Base-by-base conservation (phyloP, 2,113 vertebrate species). In the Etia nguti region DNA sequence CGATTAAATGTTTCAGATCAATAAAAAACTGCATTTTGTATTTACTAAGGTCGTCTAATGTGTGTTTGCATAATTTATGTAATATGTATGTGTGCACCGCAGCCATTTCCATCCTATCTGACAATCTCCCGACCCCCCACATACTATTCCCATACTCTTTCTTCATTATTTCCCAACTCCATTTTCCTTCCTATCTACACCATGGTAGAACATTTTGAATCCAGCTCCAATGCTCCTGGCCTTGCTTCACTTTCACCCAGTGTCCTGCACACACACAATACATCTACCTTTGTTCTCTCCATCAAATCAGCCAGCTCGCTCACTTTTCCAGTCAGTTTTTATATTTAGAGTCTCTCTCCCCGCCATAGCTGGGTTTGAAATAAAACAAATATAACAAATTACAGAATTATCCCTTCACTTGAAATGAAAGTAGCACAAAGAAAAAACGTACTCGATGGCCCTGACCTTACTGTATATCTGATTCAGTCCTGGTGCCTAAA, bases 91-190 rank as follows among this genome's bases (percentile, higher is more conserved):
- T 22, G 62, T 41, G 41, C 36, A 68, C 34, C 1, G 6, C 62
- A 68, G 22, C 62, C 20, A 68, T 68, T 41, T 68, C 62, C 36
- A 41, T 2, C 60, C 34, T 65, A 38, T 65, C 60, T 65, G 26
- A 60, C 15, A 31, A 13, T 5, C 34, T 38, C 60, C 60, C 1
- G 4, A 68, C 34, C 60, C 22, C 60, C 60, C 38, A 0, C 38
- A 38, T 0, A 65, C 20, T 38, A 65, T 65, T 38, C 34, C 18
- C 34, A 65, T n/a, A 0, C 10, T n/a, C 20, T 3, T 65, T 36
- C 60, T 36, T 65, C 18, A 65, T 7, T 36, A 36, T n/a, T 65
- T 36, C 31, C 59, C 59, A 36, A 36, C 59, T 0, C 60, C 6
- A 38, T 36, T 65, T 65, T 36, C 18, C 60, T n/a, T 38, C 6